These are phyloP conservation scores for Apamea crenata DNA, from an alignment of 2,888 invertebrate species.

Conservation along the genomic window DNA sequence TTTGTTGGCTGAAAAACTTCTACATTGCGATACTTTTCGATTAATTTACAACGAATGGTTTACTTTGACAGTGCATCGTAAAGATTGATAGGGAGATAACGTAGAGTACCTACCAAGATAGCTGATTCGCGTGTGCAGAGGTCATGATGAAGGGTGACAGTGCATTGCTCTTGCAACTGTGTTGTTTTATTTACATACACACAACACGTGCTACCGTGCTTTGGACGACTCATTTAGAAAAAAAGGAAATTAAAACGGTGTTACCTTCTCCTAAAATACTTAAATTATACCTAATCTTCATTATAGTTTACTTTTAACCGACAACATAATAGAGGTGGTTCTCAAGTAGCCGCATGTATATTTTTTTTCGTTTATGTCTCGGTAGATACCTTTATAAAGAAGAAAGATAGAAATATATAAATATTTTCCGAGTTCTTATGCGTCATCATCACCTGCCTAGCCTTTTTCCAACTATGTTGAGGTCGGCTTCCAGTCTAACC, in stretches of 20 bases:
- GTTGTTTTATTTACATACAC: background rate
- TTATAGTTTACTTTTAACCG: too few relatives aligned
- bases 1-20: background rate
- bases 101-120: conserved; percentile 9
- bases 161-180: conserved; percentile 34
- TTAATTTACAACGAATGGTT: conserved; percentile 17
- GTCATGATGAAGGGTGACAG: conserved; percentile 8
- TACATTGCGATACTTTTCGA: background rate
- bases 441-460: too few relatives aligned
- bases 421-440: background rate
- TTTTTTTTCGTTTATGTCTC: background rate
- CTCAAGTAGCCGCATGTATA: too few relatives aligned
- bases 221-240: background rate
- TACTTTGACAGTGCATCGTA: conserved; percentile 15
- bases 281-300: too few relatives aligned
- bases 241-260: background rate
- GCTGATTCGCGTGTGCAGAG: conserved; percentile 28
- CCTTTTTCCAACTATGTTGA: too few relatives aligned
- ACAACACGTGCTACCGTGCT: background rate
- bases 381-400: background rate
- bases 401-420: too few relatives aligned
- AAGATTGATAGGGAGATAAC: conserved; percentile 40
- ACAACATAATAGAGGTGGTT: too few relatives aligned
- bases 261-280: background rate
- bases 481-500: too few relatives aligned